These are phyloP conservation scores for Petrolisthes manimaculis DNA, from an alignment of 2,888 invertebrate genomes.

Conservation along the genomic window DNA sequence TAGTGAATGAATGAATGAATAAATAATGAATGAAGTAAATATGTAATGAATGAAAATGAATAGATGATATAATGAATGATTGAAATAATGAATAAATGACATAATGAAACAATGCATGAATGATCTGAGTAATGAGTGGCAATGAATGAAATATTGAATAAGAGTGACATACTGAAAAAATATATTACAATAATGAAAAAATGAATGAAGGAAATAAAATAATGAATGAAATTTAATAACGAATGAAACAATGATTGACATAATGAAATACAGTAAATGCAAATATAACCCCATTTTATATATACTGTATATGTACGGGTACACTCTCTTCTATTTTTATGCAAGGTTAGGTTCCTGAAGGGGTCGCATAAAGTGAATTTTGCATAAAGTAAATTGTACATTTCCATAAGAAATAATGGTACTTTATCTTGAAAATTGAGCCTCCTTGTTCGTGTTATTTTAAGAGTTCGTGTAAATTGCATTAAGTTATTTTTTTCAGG, in stretches of 20 bases:
- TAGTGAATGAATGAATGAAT: neutral
- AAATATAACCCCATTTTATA: neutral
- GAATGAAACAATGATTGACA: neutral
- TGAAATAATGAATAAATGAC: neutral
- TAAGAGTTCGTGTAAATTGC: too few relatives aligned
- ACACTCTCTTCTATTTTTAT: too few relatives aligned
- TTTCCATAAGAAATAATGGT: too few relatives aligned
- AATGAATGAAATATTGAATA: neutral
- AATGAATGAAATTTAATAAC: neutral
- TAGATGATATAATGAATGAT: neutral
- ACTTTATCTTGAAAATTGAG: too few relatives aligned
- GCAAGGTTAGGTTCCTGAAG: too few relatives aligned
- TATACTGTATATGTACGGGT: too few relatives aligned
- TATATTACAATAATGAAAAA: neutral
- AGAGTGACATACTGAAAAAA: neutral
- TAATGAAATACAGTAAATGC: neutral
- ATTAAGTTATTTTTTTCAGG: too few relatives aligned
- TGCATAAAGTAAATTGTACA: too few relatives aligned
- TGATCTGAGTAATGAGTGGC: neutral
- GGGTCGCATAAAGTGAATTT: too few relatives aligned
- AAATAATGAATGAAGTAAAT: neutral
- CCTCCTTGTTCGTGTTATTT: too few relatives aligned
- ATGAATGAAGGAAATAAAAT: neutral
- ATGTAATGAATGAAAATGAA: neutral
- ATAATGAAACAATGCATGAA: too few relatives aligned